Evolutionary conservation across 2,888 invertebrate species (phyloP), one percentile per base, ranked within the genome.

Genomic region (Fragum fragum): DNA sequence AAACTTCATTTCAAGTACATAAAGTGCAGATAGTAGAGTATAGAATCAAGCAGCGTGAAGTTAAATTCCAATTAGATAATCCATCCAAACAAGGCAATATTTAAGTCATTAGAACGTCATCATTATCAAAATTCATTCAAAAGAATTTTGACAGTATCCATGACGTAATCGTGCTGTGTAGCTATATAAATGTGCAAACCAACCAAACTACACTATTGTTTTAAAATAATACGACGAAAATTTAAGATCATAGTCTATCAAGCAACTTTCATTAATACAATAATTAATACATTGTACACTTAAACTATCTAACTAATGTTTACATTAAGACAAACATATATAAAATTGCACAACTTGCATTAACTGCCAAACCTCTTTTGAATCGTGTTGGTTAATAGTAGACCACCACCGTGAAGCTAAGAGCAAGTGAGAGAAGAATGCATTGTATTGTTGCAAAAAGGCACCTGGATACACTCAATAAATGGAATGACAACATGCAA

Each of bases 131-230:
- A 63, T 53, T 63, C 52, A 42, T 47, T 63, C 73, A 82, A 82
- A 75, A 79, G 82, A 82, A 79, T 73, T 82, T 82, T 82, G 82
- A 82, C 82, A 82, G 82, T 71, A 68, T 73, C 47, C 47, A 47
- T 32, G 42, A 47, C 66, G 66, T 73, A 26, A 32, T 39, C 39
- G 66, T 66, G 66, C 11, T 42, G 21, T 9, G 36, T 66, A n/a
- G 39, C 36, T 6, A 36, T 66, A 66, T n/a, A 36, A 21, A 42
- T n/a, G 42, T 66, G 42, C 63, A 63, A 26, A 57, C 57, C 26
- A 57, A 23, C 26, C 57, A 26, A 26, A 57, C 26, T 57, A 57
- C n/a, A 3, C n/a, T 57, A 57, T 18, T 57, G 6, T 28, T 28
- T 18, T 21, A 57, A 57, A 3, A 36, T 6, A 47, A n/a, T 47